Base-by-base conservation (phyloP, 2,113 vertebrate species). In the Lepisosteus osseus region DNA sequence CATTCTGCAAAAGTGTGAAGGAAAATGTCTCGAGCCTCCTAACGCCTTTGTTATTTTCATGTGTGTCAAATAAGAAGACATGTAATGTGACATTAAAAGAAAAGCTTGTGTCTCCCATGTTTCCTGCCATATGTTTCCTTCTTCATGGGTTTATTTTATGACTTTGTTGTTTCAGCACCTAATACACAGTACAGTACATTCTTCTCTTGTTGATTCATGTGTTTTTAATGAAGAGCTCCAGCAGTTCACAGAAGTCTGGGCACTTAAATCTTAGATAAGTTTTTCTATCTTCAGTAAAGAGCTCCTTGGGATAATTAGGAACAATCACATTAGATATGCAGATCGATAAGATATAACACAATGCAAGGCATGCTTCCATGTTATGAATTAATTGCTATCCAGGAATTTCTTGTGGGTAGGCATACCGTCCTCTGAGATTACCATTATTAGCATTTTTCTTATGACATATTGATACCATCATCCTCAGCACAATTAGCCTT, bases 221-320 rank as follows among this genome's bases (percentile, higher is more conserved):
- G 61, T 63, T 72, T 54, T 67, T 47, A 45, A 47, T 57, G 63
- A 65, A 41, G 41, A 43, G 17, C 6, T 0, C 11, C 29, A 8
- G 41, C 4, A 62, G 29, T 55, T 29, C 63, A 54, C n/a, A 42
- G 2, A 41, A 17, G 44, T 13, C 14, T 17, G 40, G 29, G n/a
- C 29, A 41, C 9, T 59, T 13, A 43, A 29, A 3, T 59, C 29
- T 40, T 14, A 57, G 40, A 54, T 72, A 17, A n/a, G 56, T 56
- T 56, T 73, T 65, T 65, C 15, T 15, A 40, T n/a, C 9, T 11
- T 42, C 54, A 4, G 8, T 47, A 54, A 11, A 56, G 15, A 61
- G 11, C 56, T 68, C 56, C 51, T 29, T 59, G 17, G 17, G 45
- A 63, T 74, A 68, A 63, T 54, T 40, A 74, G 61, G 63, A 45